Conservation (phyloP, 1,140 invertebrate species). For the Nasonia longicornis region DNA sequence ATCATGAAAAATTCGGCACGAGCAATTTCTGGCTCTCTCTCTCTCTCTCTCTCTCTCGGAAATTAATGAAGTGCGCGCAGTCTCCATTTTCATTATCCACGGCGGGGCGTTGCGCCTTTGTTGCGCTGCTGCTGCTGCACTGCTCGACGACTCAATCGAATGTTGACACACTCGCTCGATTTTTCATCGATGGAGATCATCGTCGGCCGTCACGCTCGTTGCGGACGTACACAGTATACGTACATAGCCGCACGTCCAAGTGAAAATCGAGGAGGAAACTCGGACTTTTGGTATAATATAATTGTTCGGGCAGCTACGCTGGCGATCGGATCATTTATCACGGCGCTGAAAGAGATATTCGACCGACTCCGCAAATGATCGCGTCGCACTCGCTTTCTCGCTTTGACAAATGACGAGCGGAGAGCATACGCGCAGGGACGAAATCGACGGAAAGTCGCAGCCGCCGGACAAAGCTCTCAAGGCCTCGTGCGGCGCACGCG, state of each 20-base stretch:
- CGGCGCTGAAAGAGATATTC: constrained; percentile 28
- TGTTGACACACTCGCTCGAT: constrained; percentile 25
- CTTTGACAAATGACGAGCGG: constrained; percentile 41
- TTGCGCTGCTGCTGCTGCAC: neutral
- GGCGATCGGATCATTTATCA: constrained; percentile 37
- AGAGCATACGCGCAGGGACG: neutral
- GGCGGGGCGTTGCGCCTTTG: constrained; percentile 25
- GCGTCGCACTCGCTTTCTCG: constrained; percentile 2
- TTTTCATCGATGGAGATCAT: constrained; percentile 42
- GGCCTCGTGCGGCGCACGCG: neutral
- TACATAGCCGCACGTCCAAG: neutral
- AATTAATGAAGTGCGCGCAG: constrained; percentile 31
- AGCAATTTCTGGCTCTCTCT: constrained; percentile 22
- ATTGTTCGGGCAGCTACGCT: constrained; percentile 16
- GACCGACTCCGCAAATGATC: constrained; percentile 44
- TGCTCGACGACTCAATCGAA: constrained; percentile 32
- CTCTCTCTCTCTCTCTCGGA: neutral
- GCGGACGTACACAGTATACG: neutral
- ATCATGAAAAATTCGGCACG: constrained; percentile 38
- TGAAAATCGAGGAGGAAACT: constrained; percentile 25
- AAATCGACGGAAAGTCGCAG: constrained; percentile 24
- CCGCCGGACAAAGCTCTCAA: constrained; percentile 12
- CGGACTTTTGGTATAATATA: constrained; percentile 4
- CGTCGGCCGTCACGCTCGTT: constrained; percentile 27
- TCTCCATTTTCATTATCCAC: constrained; percentile 33